A percentile compares a stretch with the other conserved stretches of the same genome.
Evolutionary conservation across 1,140 invertebrate species (phyloP).

Genomic region (Aphelenchoides besseyi): DNA sequence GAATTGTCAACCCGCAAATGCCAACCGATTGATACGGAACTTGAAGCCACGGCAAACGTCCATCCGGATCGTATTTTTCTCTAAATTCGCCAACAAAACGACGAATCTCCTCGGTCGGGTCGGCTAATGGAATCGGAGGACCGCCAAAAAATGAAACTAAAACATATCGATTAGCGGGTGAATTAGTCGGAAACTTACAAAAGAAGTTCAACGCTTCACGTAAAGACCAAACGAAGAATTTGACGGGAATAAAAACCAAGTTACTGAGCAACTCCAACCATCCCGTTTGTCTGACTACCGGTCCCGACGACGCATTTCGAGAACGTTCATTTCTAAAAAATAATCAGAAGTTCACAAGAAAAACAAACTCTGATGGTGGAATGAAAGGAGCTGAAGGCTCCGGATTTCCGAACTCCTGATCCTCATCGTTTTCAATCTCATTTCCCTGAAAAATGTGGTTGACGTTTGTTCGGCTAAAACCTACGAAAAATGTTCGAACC

Average conservation of each 20-base stretch:
- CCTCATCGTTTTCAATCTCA: slow-evolving; percentile 2
- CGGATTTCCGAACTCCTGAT: too few relatives aligned
- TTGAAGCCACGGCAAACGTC: slow-evolving; percentile 16
- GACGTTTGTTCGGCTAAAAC: not conserved
- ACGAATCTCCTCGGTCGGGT: slow-evolving; percentile 25
- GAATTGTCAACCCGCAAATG: slow-evolving; percentile 9
- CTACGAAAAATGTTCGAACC: slow-evolving; percentile 8
- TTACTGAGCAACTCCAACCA: slow-evolving; percentile 12
- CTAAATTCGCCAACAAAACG: slow-evolving; percentile 23
- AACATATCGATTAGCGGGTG: not conserved
- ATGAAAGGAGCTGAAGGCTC: too few relatives aligned
- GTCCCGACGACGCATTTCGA: not conserved
- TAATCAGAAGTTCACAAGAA: too few relatives aligned
- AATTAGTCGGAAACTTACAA: slow-evolving; percentile 26
- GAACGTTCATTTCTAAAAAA: too few relatives aligned
- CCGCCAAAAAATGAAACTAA: slow-evolving; percentile 26
- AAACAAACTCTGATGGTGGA: too few relatives aligned
- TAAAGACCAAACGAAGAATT: slow-evolving; percentile 21
- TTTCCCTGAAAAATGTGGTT: slow-evolving; percentile 8
- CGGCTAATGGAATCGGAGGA: slow-evolving; percentile 27
- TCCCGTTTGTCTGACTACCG: not conserved
- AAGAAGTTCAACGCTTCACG: slow-evolving; percentile 22
- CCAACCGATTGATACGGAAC: slow-evolving; percentile 22
- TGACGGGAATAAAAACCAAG: slow-evolving; percentile 3
- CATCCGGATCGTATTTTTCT: slow-evolving; percentile 22